Evolutionary conservation across 2,113 vertebrate genomes (phyloP), one percentile per base, ranked within the genome.

Genomic region (Solenodon paradoxus): DNA sequence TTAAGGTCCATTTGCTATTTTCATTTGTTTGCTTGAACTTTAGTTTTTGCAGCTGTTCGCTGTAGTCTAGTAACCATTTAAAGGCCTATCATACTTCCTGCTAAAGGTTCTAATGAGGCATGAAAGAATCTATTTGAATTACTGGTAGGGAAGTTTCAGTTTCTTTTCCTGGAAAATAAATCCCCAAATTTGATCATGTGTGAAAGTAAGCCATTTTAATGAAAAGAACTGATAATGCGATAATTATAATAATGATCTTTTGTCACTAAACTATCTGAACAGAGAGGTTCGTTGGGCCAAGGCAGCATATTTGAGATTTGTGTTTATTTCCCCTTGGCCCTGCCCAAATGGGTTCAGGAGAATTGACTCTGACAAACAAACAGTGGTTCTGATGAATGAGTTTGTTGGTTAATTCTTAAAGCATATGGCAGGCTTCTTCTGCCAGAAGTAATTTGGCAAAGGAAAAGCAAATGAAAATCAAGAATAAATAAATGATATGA

Each of bases 391-490:
- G 61, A 93, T 77, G 74, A 96, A 94, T 95, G 71, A 83, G 66
- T 95, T 96, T 90, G 96, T 93, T 75, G 92, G 57, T 85, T 96
- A 96, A 95, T 96, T 94, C 92, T 95, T 90, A 93, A 95, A 97
- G 93, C 93, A 94, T 97, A 97, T 95, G 90, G 93, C 51, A 92
- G 45, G n/a, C 89, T 94, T 75, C 71, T 59, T 93, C 49, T 94
- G 63, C 90, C 63, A 63, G 69, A 75, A 94, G 47, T 90, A 78
- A 95, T 95, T 90, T 26, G 68, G 75, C 64, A 90, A 94, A 88
- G 40, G 24, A 92, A 91, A 91, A 89, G 55, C n/a, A 96, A 97
- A 94, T 92, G 42, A 94, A 97, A 96, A 90, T 38, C 13, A 95
- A 93, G 79, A 94, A 95, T 83, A 95, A 97, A 90, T 55, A 92